Conservation (phyloP, 2,888 invertebrate species). For the Polydrusus pterygomalis region DNA sequence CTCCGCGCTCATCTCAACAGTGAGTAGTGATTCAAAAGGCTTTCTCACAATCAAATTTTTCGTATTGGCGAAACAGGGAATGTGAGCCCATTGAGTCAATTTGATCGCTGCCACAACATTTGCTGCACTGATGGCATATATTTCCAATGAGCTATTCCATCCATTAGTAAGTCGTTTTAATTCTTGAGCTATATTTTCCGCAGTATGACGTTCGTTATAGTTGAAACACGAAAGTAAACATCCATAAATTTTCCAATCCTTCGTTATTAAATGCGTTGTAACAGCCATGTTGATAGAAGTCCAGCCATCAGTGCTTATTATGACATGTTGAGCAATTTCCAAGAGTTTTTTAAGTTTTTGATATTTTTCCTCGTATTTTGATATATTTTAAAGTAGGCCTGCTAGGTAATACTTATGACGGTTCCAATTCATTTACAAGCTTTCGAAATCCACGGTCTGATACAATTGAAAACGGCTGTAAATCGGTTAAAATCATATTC, state of each 20-base stretch:
- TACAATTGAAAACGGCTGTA: too few species aligned
- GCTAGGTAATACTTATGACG: too few species aligned
- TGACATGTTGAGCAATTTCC: conserved; percentile 19
- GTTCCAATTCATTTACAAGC: too few species aligned
- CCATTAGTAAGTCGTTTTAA: conserved; percentile 35
- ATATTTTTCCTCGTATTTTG: conserved; percentile 35
- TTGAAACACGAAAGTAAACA: conserved; percentile 46
- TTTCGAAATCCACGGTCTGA: too few species aligned
- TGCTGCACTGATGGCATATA: conserved; percentile 45
- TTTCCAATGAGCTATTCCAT: conserved; percentile 47
- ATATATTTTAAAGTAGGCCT: too few species aligned
- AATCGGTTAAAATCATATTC: too few species aligned
- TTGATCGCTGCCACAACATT: conserved; percentile 44
- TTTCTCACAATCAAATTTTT: conserved; percentile 41
- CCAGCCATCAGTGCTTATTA: conserved; percentile 44
- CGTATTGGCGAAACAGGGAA: conserved; percentile 47
- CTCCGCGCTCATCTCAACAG: too few species aligned
- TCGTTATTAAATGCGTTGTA: conserved; percentile 51
- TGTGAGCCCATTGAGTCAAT: conserved; percentile 46
- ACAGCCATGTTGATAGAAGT: conserved; percentile 41
- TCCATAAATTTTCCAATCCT: conserved; percentile 43
- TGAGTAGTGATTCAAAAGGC: not conserved
- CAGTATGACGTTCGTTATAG: conserved; percentile 46
- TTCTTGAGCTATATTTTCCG: conserved; percentile 42
- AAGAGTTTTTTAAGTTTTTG: conserved; percentile 41